Percentiles rank a stretch among this genome's conserved stretches.
Evolutionary conservation across 1,140 invertebrate species (phyloP).

Genomic region (Tribolium castaneum): DNA sequence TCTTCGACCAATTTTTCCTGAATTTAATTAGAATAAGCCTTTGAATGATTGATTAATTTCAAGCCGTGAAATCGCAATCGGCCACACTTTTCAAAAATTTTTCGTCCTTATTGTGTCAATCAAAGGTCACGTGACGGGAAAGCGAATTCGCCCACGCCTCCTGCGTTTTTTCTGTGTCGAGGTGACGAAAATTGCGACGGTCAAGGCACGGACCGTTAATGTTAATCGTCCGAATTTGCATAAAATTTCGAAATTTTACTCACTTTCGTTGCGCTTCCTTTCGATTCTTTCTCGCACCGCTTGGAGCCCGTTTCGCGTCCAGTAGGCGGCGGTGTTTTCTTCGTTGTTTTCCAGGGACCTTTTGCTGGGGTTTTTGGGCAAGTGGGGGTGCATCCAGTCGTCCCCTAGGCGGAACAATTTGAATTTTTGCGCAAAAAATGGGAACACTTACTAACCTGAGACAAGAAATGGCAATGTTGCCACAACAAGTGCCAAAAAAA

Average conservation of each 20-base stretch:
- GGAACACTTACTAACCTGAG: background rate
- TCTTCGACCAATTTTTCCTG: background rate
- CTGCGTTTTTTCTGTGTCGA: background rate
- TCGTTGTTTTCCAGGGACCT: background rate
- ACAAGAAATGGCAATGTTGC: background rate
- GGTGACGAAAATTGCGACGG: background rate
- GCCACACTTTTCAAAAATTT: background rate
- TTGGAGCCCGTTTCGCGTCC: constrained; percentile 43
- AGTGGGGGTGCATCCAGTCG: constrained; percentile 30
- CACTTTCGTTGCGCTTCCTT: constrained; percentile 47
- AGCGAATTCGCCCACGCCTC: background rate
- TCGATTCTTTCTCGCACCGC: constrained; percentile 45
- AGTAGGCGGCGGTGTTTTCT: constrained; percentile 50
- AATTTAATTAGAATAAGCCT: background rate
- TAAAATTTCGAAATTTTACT: constrained; percentile 28
- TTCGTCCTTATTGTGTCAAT: background rate
- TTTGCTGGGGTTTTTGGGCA: background rate
- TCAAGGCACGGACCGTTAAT: background rate
- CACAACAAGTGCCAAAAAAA: background rate
- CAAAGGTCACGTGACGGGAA: background rate
- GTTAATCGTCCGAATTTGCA: background rate
- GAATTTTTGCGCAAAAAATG: background rate
- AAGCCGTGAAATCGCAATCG: background rate
- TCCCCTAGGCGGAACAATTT: background rate
- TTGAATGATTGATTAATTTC: background rate